A percentile compares a stretch with the other conserved stretches of the same genome.
Conservation (phyloP, 2,888 invertebrate genomes). For the Drosophila nigricruria region DNA sequence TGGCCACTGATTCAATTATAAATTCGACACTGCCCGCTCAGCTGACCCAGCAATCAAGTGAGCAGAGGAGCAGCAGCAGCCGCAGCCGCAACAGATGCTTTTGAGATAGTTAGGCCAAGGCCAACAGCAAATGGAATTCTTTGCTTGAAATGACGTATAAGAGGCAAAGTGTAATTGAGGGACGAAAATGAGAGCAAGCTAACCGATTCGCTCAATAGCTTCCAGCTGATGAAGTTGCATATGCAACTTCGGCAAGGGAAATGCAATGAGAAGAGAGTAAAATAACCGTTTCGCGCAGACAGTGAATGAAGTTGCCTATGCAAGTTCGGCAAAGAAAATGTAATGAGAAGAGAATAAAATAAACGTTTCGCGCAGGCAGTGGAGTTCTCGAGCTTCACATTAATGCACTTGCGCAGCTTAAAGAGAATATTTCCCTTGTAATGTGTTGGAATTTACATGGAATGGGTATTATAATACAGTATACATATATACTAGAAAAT, state of each 20-base stretch:
- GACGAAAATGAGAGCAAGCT: not conserved
- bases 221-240: not conserved
- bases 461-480: not conserved
- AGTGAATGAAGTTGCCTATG: too few species aligned
- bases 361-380: too few species aligned
- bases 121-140: constrained; percentile 1
- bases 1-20: constrained; percentile 43
- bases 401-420: not conserved
- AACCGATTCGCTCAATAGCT: not conserved
- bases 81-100: not conserved
- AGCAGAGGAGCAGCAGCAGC: not conserved
- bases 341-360: too few species aligned
- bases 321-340: too few species aligned
- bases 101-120: constrained; percentile 8
- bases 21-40: constrained; percentile 9
- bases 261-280: not conserved
- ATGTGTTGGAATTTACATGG: not conserved
- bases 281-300: not conserved
- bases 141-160: not conserved
- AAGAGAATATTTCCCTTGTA: constrained; percentile 1
- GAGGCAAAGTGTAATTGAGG: not conserved
- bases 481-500: too few species aligned
- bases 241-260: not conserved
- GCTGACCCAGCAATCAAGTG: constrained; percentile 28
- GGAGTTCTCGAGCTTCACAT: not conserved